A percentile compares a stretch with the other conserved stretches of the same genome.
phyloP scores from a whole-genome alignment of 2,113 vertebrate species.

The Poeciliopsis prolifica region DNA sequence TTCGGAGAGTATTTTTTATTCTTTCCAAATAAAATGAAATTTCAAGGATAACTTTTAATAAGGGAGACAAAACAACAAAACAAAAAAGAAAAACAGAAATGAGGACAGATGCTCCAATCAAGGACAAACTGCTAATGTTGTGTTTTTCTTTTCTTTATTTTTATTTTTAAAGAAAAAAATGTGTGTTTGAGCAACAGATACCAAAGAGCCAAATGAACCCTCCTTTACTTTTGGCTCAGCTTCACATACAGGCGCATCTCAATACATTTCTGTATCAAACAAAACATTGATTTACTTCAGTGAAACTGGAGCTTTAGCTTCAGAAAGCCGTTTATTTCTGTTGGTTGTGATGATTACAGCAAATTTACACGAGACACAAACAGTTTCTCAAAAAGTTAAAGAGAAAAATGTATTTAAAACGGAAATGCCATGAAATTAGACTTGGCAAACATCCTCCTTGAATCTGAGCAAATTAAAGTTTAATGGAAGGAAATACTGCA shows the following conservation, averaged over 20 bases:
- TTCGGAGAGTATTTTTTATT: constrained; percentile 25
- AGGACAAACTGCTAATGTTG: constrained; percentile 66
- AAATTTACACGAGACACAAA: too few relatives aligned
- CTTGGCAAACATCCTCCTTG: background rate
- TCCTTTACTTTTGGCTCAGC: constrained; percentile 54
- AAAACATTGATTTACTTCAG: background rate
- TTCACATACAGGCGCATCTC: background rate
- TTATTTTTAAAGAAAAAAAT: constrained; percentile 14
- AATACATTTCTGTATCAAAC: background rate
- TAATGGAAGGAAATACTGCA: background rate
- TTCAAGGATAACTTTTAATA: constrained; percentile 24
- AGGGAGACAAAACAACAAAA: constrained; percentile 15
- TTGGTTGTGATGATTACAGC: too few relatives aligned
- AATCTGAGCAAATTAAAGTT: background rate
- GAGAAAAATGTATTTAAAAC: background rate
- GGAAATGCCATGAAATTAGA: background rate
- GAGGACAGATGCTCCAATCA: constrained; percentile 10
- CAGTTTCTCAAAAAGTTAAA: background rate
- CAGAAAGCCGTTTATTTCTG: background rate
- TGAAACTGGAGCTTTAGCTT: background rate
- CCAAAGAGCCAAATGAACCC: constrained; percentile 62
- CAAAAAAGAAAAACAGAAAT: too few relatives aligned
- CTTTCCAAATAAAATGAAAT: constrained; percentile 58
- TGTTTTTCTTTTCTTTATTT: constrained; percentile 38
- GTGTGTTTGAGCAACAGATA: constrained; percentile 67